Evolutionary conservation across 2,888 invertebrate genomes (phyloP).

Genomic region (Flexamia atlantica): DNA sequence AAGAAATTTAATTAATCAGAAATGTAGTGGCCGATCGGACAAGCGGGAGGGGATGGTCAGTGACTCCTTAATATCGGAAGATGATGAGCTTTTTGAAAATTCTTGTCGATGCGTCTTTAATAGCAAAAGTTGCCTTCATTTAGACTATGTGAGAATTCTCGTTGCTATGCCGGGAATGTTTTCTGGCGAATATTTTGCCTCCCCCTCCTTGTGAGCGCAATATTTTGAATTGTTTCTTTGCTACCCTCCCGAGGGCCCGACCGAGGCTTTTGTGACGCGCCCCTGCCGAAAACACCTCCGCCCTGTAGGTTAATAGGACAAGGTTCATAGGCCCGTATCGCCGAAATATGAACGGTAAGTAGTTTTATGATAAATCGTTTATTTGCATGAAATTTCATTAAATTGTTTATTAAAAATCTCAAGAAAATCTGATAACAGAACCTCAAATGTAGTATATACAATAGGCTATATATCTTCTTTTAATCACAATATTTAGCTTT

Average conservation of each 20-base stretch:
- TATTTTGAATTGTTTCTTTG: slow-evolving; percentile 64
- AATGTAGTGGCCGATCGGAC: background rate
- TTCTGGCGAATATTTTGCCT: slow-evolving; percentile 56
- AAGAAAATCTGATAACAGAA: too few relatives aligned
- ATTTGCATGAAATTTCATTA: too few relatives aligned
- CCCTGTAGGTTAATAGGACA: slow-evolving; percentile 46
- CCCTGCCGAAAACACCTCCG: slow-evolving; percentile 14
- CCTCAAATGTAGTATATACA: too few relatives aligned
- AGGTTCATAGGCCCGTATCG: background rate
- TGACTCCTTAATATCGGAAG: slow-evolving; percentile 32
- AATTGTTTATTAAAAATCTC: too few relatives aligned
- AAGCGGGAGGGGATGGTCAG: slow-evolving; percentile 21
- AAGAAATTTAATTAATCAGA: slow-evolving; percentile 26
- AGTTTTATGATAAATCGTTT: too few relatives aligned
- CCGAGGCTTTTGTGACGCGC: slow-evolving; percentile 24
- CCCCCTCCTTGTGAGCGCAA: slow-evolving; percentile 48
- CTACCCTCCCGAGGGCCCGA: slow-evolving; percentile 42
- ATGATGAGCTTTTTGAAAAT: slow-evolving; percentile 27
- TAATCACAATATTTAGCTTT: too few relatives aligned
- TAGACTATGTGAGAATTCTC: slow-evolving; percentile 59
- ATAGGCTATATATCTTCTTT: too few relatives aligned
- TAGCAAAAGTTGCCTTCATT: slow-evolving; percentile 63
- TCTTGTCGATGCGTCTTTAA: slow-evolving; percentile 57
- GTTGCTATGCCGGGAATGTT: slow-evolving; percentile 54
- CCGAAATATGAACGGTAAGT: too few relatives aligned